A percentile compares a stretch with the other conserved stretches of the same genome.
Conservation (phyloP, 2,797 vertebrate genomes). For the Hirundo rustica region DNA sequence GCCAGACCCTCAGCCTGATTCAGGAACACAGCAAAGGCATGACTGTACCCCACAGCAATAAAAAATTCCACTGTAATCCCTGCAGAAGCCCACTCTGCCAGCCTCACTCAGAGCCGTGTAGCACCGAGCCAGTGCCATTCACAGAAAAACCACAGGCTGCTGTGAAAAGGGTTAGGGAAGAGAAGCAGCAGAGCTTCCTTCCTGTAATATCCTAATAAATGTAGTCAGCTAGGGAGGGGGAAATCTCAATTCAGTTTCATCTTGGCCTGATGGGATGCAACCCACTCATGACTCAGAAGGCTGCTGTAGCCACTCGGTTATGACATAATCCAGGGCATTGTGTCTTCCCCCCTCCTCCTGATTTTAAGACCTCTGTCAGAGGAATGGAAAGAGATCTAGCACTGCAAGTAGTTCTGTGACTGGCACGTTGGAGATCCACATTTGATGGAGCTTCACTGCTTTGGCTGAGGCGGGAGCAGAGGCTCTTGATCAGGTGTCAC, state of each 20-base stretch:
- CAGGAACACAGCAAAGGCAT: not conserved
- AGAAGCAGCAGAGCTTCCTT: not conserved
- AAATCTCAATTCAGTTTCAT: not conserved
- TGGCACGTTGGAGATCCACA: not conserved
- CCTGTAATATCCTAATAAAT: not conserved
- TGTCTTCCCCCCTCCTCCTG: not conserved
- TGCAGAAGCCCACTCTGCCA: not conserved
- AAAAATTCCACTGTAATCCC: not conserved
- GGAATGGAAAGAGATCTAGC: not conserved
- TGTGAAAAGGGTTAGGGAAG: not conserved
- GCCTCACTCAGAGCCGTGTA: rapidly evolving
- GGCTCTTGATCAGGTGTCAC: not conserved
- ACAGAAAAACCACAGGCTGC: not conserved
- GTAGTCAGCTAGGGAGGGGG: not conserved
- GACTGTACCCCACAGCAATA: not conserved
- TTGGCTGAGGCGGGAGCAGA: not conserved
- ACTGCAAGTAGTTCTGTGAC: not conserved
- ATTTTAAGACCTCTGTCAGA: not conserved
- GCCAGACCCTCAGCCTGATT: not conserved
- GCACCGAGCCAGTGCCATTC: not conserved
- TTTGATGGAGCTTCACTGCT: not conserved
- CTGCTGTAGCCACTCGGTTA: not conserved
- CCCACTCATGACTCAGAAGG: not conserved
- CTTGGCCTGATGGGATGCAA: not conserved
- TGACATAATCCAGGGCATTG: not conserved